phyloP scores from a whole-genome alignment of 2,797 vertebrate species.

The Aselliscus stoliczkanus region DNA sequence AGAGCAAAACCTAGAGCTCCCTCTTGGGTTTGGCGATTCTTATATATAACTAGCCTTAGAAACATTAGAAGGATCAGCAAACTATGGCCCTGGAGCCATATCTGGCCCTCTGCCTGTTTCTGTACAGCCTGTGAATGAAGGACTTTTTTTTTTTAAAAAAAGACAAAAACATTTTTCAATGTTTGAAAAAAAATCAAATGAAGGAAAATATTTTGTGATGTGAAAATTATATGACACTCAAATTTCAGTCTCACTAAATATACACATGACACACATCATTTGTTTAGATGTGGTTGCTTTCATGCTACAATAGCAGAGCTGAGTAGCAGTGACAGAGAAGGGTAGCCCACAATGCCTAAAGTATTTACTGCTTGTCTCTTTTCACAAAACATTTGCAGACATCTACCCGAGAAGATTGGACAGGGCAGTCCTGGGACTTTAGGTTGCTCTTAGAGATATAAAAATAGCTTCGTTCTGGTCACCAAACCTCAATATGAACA shows the following conservation, averaged over 20 bases:
- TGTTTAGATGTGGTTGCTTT: not conserved
- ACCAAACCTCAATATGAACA: not conserved
- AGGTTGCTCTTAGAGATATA: not conserved
- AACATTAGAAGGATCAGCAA: not conserved
- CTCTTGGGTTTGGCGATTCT: not conserved
- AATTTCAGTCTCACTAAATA: not conserved
- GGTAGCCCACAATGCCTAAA: not conserved
- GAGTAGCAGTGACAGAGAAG: not conserved
- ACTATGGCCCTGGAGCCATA: not conserved
- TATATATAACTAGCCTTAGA: not conserved
- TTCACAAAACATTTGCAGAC: not conserved
- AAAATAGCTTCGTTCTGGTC: conserved; percentile 25
- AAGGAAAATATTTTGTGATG: not conserved
- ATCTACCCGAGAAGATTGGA: not conserved
- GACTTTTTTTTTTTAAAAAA: too few relatives aligned
- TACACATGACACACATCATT: not conserved
- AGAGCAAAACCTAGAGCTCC: not conserved
- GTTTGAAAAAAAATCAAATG: not conserved
- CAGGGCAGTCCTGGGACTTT: not conserved
- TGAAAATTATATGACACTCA: not conserved
- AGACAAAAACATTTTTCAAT: not conserved
- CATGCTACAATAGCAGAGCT: not conserved
- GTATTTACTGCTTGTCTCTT: not conserved
- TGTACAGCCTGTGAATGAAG: not conserved
- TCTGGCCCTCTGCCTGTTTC: not conserved